Evolutionary conservation across 2,797 vertebrate genomes (phyloP).

Genomic region (Artibeus lituratus): DNA sequence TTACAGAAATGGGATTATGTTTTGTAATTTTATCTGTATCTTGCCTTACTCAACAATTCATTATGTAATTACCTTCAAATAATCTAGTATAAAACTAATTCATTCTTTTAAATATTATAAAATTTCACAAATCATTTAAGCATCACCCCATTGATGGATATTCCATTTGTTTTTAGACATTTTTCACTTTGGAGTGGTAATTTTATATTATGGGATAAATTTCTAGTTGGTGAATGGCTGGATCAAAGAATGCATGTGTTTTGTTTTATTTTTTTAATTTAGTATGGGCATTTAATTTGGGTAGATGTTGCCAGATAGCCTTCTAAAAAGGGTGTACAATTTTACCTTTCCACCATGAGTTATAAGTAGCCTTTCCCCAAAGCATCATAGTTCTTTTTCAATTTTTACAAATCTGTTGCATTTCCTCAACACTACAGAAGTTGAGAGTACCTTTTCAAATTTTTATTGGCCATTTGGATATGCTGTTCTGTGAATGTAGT

Average conservation of each 20-base stretch:
- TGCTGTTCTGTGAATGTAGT: not conserved
- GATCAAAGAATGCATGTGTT: not conserved
- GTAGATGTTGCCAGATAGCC: not conserved
- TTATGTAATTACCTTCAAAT: conserved; percentile 2
- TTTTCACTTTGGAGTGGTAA: not conserved
- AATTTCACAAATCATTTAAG: not conserved
- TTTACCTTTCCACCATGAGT: not conserved
- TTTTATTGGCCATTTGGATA: not conserved
- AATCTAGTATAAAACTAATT: not conserved
- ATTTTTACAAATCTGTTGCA: not conserved
- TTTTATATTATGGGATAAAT: conserved; percentile 19
- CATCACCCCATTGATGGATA: not conserved
- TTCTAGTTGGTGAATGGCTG: not conserved
- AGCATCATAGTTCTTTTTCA: not conserved
- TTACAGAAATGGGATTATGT: not conserved
- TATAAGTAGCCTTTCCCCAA: not conserved
- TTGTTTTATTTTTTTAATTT: conserved; percentile 1
- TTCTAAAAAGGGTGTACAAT: not conserved
- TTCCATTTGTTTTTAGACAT: conserved; percentile 28
- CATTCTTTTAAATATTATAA: conserved; percentile 24
- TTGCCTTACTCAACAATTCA: not conserved
- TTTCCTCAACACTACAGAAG: not conserved
- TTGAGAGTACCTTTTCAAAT: conserved; percentile 4
- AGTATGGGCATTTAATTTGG: conserved; percentile 39
- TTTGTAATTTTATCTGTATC: conserved; percentile 17